Evolutionary conservation across 2,113 vertebrate species (phyloP).

Genomic region (Columbina picui): DNA sequence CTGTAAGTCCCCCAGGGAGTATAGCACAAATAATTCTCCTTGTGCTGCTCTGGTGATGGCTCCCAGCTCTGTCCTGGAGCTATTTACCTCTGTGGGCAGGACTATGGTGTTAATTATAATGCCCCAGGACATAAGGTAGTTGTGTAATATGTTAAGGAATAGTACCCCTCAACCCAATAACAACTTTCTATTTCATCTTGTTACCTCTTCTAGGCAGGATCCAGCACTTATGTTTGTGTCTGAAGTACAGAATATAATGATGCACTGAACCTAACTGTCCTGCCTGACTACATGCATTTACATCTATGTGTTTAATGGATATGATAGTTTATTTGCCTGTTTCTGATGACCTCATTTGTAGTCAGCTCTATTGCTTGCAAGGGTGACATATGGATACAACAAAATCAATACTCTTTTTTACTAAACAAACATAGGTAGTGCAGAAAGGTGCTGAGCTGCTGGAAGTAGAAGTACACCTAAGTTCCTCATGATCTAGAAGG

Average conservation of each 20-base stretch:
- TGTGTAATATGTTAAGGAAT: neutral
- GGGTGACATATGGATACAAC: neutral
- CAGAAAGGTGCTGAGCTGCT: neutral
- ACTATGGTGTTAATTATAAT: neutral
- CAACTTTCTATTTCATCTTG: neutral
- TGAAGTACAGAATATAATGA: neutral
- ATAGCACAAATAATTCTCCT: neutral
- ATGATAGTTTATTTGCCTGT: neutral
- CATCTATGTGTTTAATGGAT: neutral
- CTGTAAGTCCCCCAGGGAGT: neutral
- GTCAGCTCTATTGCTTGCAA: neutral
- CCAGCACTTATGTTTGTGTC: neutral
- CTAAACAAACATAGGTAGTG: neutral
- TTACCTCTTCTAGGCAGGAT: neutral
- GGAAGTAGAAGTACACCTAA: neutral
- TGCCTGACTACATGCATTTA: neutral
- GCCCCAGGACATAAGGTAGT: neutral
- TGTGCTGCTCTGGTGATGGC: neutral
- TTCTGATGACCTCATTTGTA: constrained; percentile 9
- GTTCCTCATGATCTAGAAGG: neutral
- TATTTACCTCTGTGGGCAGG: neutral
- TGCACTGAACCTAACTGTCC: neutral
- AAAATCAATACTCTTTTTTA: neutral
- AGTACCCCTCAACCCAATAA: neutral
- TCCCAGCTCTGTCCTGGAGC: neutral